A percentile compares a stretch with the other conserved stretches of the same genome.
phyloP scores from a whole-genome alignment of 2,113 vertebrate genomes.

The Cygnus atratus region DNA sequence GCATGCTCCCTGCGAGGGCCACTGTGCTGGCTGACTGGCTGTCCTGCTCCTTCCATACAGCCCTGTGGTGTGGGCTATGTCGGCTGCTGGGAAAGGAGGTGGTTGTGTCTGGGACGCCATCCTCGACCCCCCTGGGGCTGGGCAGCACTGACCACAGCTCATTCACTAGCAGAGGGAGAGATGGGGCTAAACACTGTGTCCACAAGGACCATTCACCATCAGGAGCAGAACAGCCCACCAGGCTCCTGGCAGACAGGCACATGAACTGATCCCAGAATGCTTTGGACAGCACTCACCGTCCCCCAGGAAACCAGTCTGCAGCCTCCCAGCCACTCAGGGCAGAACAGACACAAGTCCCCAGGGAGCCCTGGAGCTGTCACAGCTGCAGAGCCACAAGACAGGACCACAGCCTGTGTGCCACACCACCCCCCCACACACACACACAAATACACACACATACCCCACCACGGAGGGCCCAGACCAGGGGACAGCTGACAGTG shows the following conservation, averaged over 20 bases:
- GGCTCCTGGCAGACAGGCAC: background rate
- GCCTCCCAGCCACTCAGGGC: accelerated
- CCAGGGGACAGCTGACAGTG: accelerated
- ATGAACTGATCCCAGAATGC: background rate
- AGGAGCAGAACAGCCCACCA: background rate
- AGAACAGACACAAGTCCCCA: accelerated
- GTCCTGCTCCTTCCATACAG: constrained; percentile 30
- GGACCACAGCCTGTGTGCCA: accelerated
- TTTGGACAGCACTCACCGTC: background rate
- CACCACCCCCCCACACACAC: too few relatives aligned
- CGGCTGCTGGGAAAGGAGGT: constrained; percentile 72
- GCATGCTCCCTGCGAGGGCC: constrained; percentile 62
- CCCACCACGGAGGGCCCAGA: background rate
- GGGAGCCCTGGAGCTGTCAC: background rate
- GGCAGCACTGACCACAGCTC: constrained; percentile 82
- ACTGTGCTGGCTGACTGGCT: constrained; percentile 58
- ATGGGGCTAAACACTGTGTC: background rate
- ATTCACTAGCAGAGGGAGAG: constrained; percentile 76
- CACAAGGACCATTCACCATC: accelerated
- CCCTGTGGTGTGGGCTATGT: background rate
- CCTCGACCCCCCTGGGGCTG: constrained; percentile 61
- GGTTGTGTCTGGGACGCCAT: constrained; percentile 68
- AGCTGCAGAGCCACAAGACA: background rate
- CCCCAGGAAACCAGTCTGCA: background rate
- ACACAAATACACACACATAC: too few relatives aligned